Conservation (phyloP, 2,113 vertebrate species). For the Notiomystis cincta region DNA sequence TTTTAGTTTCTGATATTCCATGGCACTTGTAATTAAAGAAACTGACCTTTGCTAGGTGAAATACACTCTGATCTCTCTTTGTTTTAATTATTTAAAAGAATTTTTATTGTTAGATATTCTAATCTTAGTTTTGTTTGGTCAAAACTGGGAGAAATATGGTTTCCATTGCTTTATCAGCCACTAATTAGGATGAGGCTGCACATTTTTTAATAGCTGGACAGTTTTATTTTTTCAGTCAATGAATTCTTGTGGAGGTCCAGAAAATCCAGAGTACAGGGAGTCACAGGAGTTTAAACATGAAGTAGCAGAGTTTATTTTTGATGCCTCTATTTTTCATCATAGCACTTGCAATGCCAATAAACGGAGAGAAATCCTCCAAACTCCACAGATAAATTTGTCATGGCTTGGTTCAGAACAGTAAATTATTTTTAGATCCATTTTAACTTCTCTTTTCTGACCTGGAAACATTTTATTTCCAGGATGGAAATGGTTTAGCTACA, state of each 20-base stretch:
- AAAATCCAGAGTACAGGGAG: neutral
- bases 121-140: conserved; percentile 4
- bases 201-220: conserved; percentile 11
- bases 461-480: neutral
- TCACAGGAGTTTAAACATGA: neutral
- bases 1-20: conserved; percentile 18
- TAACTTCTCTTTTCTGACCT: neutral
- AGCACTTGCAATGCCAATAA: conserved; percentile 1
- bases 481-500: neutral
- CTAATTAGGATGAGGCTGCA: conserved; percentile 20
- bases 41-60: neutral
- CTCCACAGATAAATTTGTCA: neutral
- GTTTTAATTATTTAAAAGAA: neutral
- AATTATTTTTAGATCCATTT: neutral
- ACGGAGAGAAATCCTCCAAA: neutral
- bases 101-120: neutral
- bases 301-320: neutral
- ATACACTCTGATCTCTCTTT: neutral
- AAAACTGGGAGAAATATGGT: neutral
- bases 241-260: neutral
- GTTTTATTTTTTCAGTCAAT: neutral
- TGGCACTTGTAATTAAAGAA: neutral
- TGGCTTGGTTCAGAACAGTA: neutral
- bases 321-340: neutral
- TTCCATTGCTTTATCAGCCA: neutral